Evolutionary conservation across 2,113 vertebrate genomes (phyloP).

Genomic region (Sorex araneus): DNA sequence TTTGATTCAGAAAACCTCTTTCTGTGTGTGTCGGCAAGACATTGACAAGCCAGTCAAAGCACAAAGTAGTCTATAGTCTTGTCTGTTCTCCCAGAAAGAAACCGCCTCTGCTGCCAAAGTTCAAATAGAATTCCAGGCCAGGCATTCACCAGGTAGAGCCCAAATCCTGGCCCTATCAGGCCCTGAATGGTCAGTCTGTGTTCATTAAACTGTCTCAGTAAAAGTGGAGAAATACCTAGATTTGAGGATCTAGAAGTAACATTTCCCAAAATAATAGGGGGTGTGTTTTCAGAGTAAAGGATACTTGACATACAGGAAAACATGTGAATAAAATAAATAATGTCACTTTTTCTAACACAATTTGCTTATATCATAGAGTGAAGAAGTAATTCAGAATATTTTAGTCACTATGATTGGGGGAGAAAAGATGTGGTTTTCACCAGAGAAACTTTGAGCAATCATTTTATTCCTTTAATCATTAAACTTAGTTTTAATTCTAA

Average conservation of each 20-base stretch:
- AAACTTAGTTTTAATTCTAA: slow-evolving; percentile 31
- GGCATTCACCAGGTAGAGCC: not conserved
- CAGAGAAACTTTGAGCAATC: not conserved
- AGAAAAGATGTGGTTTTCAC: not conserved
- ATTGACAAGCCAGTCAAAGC: not conserved
- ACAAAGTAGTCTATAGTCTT: not conserved
- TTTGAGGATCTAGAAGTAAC: slow-evolving; percentile 4
- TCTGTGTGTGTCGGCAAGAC: not conserved
- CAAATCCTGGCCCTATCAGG: not conserved
- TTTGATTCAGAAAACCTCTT: not conserved
- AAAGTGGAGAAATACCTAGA: not conserved
- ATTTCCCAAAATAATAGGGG: not conserved
- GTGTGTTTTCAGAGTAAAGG: not conserved
- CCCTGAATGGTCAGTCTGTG: not conserved
- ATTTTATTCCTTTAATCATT: not conserved
- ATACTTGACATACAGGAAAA: not conserved
- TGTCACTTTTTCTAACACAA: not conserved
- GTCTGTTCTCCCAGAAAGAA: not conserved
- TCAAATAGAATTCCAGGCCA: not conserved
- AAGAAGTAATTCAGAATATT: slow-evolving; percentile 35
- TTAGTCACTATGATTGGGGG: not conserved
- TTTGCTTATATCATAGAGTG: not conserved
- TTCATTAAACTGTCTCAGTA: not conserved
- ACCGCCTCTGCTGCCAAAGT: not conserved
- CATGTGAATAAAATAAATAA: not conserved